A percentile compares a stretch with the other conserved stretches of the same genome.
Conservation (phyloP, 2,797 vertebrate genomes). For the Loris lydekkerianus region DNA sequence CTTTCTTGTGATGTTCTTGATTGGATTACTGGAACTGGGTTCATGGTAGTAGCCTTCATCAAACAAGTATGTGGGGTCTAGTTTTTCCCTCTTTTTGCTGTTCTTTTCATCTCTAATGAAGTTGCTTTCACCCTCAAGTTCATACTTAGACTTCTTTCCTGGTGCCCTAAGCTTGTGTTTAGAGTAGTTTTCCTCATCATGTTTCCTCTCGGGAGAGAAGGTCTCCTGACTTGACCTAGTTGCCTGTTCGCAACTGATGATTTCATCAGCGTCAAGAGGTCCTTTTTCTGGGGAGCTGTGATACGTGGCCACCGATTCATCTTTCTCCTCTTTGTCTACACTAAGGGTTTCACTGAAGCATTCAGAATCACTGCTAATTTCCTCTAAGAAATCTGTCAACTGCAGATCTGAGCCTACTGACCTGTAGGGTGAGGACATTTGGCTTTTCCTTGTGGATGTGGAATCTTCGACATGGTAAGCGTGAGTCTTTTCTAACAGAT, state of each 20-base stretch:
- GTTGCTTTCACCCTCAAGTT: conserved; percentile 76
- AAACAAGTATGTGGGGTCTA: conserved; percentile 55
- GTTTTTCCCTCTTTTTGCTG: conserved; percentile 80
- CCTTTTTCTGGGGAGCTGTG: conserved; percentile 56
- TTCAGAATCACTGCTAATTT: conserved; percentile 88
- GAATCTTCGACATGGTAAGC: conserved; percentile 47
- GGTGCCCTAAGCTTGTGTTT: conserved; percentile 72
- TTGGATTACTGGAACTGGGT: conserved; percentile 64
- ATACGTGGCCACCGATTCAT: conserved; percentile 70
- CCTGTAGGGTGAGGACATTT: conserved; percentile 49
- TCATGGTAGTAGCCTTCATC: conserved; percentile 81
- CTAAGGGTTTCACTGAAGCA: conserved; percentile 84
- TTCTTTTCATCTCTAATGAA: conserved; percentile 78
- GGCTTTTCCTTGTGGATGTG: conserved; percentile 45
- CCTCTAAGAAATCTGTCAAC: conserved; percentile 87
- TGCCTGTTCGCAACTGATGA: conserved; percentile 74
- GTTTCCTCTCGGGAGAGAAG: conserved; percentile 78
- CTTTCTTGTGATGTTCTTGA: conserved; percentile 76
- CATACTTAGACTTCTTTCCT: conserved; percentile 79
- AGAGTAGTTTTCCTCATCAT: conserved; percentile 70
- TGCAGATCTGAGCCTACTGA: conserved; percentile 68
- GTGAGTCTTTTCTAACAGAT: conserved; percentile 68
- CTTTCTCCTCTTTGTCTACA: conserved; percentile 74
- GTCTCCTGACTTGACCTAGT: conserved; percentile 75
- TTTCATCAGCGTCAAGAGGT: conserved; percentile 76